These are phyloP conservation scores for Lycocerus yunnanus DNA, from an alignment of 2,888 invertebrate species.

Conservation along the genomic window DNA sequence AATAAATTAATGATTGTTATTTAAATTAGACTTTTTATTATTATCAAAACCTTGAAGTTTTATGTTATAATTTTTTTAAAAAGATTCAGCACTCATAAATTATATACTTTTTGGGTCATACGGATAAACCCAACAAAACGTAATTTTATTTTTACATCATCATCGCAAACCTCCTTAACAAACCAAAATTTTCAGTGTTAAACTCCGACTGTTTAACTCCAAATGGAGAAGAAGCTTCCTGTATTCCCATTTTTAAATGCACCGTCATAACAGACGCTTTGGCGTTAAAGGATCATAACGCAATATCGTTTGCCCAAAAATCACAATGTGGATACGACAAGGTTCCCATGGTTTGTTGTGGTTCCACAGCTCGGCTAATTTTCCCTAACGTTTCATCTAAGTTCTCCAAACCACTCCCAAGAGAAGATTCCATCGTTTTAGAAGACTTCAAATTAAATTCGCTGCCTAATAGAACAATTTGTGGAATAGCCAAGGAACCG, in stretches of 20 bases:
- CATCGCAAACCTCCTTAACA: no score
- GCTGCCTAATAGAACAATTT: slow-evolving; percentile 5
- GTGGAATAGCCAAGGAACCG: neutral
- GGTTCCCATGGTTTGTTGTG: slow-evolving; percentile 47
- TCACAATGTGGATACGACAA: slow-evolving; percentile 6
- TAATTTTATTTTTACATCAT: no score
- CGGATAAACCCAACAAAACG: no score
- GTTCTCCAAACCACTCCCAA: neutral
- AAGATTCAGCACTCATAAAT: no score
- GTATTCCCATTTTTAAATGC: neutral
- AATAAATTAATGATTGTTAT: no score
- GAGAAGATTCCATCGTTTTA: neutral
- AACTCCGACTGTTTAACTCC: neutral
- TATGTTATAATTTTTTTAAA: no score
- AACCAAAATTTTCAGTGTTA: neutral
- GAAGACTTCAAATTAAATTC: neutral
- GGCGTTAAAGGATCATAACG: neutral
- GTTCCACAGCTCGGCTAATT: neutral
- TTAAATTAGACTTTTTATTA: no score
- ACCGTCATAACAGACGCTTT: neutral
- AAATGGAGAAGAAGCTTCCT: slow-evolving; percentile 3
- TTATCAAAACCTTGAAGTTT: no score
- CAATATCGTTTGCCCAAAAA: neutral
- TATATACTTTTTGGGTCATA: no score
- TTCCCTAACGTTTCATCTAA: neutral